These are phyloP conservation scores for Drosophila quadrilineata DNA, from an alignment of 1,140 invertebrate genomes.

Conservation along the genomic window DNA sequence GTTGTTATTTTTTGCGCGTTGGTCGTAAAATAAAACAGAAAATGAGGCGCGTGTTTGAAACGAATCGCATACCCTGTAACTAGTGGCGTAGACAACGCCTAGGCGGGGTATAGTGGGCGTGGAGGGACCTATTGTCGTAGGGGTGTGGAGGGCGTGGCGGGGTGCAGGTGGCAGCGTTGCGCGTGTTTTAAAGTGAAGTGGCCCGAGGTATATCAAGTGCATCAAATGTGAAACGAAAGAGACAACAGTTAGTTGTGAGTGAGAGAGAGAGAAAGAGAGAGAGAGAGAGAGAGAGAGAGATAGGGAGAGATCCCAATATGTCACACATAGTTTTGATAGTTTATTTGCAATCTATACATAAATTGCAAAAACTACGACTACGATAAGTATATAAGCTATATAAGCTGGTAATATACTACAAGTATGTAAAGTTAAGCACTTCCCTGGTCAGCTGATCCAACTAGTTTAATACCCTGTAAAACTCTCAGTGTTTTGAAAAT, in stretches of 20 bases:
- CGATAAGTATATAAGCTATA: too few species aligned
- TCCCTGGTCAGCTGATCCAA: too few species aligned
- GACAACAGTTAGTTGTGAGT: too few species aligned
- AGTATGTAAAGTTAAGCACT: too few species aligned
- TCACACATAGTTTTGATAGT: slow-evolving; percentile 24
- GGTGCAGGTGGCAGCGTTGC: slow-evolving; percentile 34
- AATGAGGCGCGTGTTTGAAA: slow-evolving; percentile 51
- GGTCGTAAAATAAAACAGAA: slow-evolving; percentile 59
- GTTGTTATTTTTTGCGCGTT: slow-evolving; percentile 55
- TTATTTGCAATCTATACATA: slow-evolving; percentile 41
- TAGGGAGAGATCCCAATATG: slow-evolving; percentile 13
- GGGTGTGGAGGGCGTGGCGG: background rate
- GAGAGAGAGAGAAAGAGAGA: background rate
- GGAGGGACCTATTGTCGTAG: background rate
- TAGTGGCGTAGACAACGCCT: background rate
- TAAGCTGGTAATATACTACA: too few species aligned
- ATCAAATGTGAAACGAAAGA: background rate
- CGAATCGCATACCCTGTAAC: background rate
- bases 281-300: background rate
- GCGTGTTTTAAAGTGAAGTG: slow-evolving; percentile 67
- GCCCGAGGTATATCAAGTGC: slow-evolving; percentile 60
- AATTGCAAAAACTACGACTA: slow-evolving; percentile 2
- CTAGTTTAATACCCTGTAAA: too few species aligned
- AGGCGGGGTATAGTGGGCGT: background rate
- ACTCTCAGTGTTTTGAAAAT: too few species aligned